phyloP scores from a whole-genome alignment of 2,888 invertebrate genomes.

The Abscondita cerata region DNA sequence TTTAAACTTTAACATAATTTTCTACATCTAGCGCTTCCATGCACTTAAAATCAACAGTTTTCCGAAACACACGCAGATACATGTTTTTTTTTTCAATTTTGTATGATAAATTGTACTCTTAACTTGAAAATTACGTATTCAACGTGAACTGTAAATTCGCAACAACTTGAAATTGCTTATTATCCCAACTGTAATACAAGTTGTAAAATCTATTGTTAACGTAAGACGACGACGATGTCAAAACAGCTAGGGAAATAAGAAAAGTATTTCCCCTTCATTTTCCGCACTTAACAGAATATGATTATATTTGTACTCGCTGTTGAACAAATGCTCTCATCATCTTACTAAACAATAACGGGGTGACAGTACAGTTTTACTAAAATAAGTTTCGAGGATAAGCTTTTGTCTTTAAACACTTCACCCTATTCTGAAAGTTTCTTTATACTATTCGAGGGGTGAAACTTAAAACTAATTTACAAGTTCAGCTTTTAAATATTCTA shows the following conservation, averaged over 20 bases:
- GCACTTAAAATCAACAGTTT: too few species aligned
- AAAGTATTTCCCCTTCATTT: constrained; percentile 14
- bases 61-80: too few species aligned
- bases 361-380: constrained; percentile 22
- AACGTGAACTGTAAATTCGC: too few species aligned
- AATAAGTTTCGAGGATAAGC: constrained; percentile 16
- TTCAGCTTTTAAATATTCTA: neutral
- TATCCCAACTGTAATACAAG: neutral
- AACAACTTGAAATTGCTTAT: too few species aligned
- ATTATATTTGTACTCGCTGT: constrained; percentile 39
- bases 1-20: too few species aligned
- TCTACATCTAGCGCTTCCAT: too few species aligned
- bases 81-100: too few species aligned
- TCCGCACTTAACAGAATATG: constrained; percentile 37
- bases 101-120: too few species aligned
- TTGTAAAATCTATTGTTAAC: constrained; percentile 17
- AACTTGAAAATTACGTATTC: too few species aligned
- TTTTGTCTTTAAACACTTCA: constrained; percentile 18
- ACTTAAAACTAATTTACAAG: neutral
- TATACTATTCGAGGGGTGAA: neutral
- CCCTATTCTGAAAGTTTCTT: constrained; percentile 9
- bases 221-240: neutral
- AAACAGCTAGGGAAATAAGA: neutral
- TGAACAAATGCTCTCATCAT: constrained; percentile 40
- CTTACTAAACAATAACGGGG: constrained; percentile 27